Percentiles rank a stretch among this genome's conserved stretches.
These are phyloP conservation scores for Eutolmus rufibarbis DNA, from an alignment of 2,888 invertebrate species.

Conservation along the genomic window DNA sequence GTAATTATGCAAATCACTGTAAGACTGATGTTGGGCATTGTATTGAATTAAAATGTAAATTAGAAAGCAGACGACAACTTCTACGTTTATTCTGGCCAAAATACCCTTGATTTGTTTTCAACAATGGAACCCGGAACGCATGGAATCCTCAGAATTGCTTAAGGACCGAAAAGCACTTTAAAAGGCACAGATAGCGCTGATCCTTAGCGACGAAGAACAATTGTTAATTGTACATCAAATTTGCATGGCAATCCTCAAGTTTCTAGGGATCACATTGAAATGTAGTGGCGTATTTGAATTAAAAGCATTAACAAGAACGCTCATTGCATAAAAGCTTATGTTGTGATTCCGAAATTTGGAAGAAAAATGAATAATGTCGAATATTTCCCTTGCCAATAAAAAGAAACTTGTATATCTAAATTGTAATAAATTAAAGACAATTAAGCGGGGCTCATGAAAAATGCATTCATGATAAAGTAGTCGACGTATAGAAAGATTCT, in stretches of 20 bases:
- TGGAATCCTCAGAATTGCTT: not conserved
- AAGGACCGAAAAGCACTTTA: not conserved
- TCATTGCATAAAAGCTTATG: not conserved
- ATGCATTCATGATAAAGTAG: not conserved
- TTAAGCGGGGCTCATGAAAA: not conserved
- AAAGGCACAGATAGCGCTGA: not conserved
- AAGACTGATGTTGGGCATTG: not conserved
- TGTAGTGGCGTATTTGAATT: not conserved
- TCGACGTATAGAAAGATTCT: not conserved
- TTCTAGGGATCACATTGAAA: not conserved
- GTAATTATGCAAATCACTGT: constrained; percentile 21
- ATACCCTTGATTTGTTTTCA: not conserved
- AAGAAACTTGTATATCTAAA: not conserved
- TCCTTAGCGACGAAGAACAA: not conserved
- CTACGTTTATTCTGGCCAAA: not conserved
- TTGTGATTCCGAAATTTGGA: not conserved
- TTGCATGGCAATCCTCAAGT: not conserved
- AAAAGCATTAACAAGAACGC: not conserved
- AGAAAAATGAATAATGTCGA: not conserved
- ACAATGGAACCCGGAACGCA: not conserved
- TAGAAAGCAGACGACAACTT: not conserved
- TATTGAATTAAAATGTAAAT: constrained; percentile 24
- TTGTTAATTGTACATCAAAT: not conserved
- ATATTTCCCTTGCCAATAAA: not conserved
- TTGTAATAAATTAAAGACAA: not conserved